Conservation (phyloP, 2,797 vertebrate species). For the Mus caroli region DNA sequence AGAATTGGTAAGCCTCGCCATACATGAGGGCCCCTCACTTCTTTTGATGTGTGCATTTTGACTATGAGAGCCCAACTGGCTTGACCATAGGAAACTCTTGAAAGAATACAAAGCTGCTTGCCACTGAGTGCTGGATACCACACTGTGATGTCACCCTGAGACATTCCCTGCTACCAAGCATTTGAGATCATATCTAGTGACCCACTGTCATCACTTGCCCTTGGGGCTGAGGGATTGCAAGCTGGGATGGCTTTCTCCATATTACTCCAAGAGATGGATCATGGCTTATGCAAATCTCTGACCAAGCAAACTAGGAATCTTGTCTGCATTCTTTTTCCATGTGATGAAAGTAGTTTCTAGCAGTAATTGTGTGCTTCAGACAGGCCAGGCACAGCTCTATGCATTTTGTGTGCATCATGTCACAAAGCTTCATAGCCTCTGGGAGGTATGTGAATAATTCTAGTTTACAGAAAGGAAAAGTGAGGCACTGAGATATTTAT, state of each 20-base stretch:
- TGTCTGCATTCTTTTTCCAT: not conserved
- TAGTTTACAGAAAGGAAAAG: not conserved
- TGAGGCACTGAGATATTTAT: not conserved
- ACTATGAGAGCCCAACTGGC: not conserved
- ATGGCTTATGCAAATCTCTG: not conserved
- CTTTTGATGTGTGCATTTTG: not conserved
- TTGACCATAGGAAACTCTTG: not conserved
- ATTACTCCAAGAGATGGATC: not conserved
- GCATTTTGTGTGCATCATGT: not conserved
- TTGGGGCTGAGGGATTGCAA: accelerated
- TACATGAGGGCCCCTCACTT: not conserved
- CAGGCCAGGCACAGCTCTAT: not conserved
- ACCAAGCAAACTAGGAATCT: not conserved
- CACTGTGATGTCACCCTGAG: accelerated
- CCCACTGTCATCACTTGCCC: not conserved
- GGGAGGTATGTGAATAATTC: not conserved
- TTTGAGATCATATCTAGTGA: not conserved
- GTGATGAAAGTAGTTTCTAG: not conserved
- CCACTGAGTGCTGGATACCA: not conserved
- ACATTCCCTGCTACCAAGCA: not conserved
- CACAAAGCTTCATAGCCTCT: not conserved
- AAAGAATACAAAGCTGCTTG: not conserved
- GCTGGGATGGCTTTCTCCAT: not conserved
- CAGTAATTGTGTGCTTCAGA: not conserved
- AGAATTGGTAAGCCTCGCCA: not conserved